Evolutionary conservation across 2,797 vertebrate species (phyloP).

Genomic region (Anolis apletophallus): DNA sequence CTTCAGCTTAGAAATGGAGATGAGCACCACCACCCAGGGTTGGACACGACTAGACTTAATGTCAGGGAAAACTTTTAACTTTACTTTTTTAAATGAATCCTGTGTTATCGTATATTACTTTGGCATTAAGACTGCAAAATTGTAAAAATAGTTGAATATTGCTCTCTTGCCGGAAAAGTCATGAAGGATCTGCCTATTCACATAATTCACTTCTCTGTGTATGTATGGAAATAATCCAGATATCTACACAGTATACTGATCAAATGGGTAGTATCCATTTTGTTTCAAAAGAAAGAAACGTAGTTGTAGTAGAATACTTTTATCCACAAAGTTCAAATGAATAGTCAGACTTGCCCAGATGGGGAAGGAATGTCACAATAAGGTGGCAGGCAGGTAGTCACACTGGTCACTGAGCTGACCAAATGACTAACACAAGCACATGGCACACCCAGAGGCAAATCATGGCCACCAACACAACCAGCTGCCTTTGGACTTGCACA

Average conservation of each 20-base stretch:
- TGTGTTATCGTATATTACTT: too few species aligned
- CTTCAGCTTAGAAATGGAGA: too few species aligned
- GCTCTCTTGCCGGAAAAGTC: too few species aligned
- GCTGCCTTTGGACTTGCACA: constrained; percentile 62
- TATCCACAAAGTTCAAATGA: constrained; percentile 38
- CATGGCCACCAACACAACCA: constrained; percentile 40
- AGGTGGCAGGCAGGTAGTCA: constrained; percentile 48
- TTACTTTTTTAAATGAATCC: too few species aligned
- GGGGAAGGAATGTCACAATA: constrained; percentile 39
- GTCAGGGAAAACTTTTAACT: too few species aligned
- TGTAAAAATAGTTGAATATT: too few species aligned
- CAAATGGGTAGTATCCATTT: neutral
- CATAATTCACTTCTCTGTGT: neutral
- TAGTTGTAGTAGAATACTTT: constrained; percentile 11
- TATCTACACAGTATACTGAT: neutral
- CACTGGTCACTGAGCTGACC: constrained; percentile 44
- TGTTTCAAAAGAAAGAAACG: constrained; percentile 14
- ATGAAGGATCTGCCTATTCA: too few species aligned
- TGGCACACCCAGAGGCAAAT: constrained; percentile 63
- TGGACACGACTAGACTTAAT: too few species aligned
- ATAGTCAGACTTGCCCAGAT: constrained; percentile 37
- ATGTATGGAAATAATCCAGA: neutral
- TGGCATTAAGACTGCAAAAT: too few species aligned
- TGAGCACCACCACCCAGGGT: too few species aligned
- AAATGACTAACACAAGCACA: constrained; percentile 53